A percentile compares a stretch with the other conserved stretches of the same genome.
These are phyloP conservation scores for Girardinichthys multiradiatus DNA, from an alignment of 2,113 vertebrate genomes.

Conservation along the genomic window DNA sequence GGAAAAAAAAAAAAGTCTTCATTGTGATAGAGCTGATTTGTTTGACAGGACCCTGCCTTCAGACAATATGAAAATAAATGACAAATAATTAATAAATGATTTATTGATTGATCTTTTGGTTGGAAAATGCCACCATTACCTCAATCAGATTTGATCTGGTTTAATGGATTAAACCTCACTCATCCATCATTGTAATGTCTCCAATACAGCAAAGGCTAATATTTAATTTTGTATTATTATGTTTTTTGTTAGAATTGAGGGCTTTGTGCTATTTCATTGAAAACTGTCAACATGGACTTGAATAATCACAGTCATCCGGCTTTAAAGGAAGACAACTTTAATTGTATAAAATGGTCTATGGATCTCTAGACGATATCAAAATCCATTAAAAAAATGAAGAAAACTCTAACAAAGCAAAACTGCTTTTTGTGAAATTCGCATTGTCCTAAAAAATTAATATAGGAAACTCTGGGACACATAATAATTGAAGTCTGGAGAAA, in stretches of 20 bases:
- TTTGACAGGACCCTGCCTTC: no score
- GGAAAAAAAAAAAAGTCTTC: conserved; percentile 26
- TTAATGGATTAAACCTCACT: conserved; percentile 43
- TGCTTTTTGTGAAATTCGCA: no score
- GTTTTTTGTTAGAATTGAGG: conserved; percentile 31
- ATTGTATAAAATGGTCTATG: no score
- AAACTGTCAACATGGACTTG: no score
- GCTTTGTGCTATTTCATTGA: conserved; percentile 5
- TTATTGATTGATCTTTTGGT: no score
- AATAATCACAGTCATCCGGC: no score
- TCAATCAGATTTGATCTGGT: conserved; percentile 34
- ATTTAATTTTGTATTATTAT: conserved; percentile 43
- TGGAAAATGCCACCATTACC: conserved; percentile 52
- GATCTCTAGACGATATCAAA: no score
- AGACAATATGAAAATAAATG: no score
- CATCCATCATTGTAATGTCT: conserved; percentile 45
- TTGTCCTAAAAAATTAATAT: no score
- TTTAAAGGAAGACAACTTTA: no score
- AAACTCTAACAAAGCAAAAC: conserved; percentile 31
- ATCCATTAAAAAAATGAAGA: conserved; percentile 24
- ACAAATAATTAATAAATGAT: conserved; percentile 13
- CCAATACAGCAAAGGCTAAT: conserved; percentile 24
- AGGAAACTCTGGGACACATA: conserved; percentile 49
- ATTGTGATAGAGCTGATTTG: no score
- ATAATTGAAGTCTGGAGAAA: conserved; percentile 66